Percentiles rank a stretch among this genome's conserved stretches.
phyloP scores from a whole-genome alignment of 2,888 invertebrate species.

The Andricus curvator region DNA sequence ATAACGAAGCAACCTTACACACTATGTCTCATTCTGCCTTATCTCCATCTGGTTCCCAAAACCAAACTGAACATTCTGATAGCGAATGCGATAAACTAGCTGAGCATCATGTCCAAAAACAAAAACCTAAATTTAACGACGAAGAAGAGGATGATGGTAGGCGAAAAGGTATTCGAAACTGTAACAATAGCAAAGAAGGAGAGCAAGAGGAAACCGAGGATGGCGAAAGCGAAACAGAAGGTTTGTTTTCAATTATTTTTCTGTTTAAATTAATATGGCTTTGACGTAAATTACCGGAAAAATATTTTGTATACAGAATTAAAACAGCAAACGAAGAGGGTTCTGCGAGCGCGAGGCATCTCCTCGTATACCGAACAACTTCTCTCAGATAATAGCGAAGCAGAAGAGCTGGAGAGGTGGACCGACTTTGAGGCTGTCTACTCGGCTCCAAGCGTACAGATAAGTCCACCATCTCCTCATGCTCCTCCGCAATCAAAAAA shows the following conservation, averaged over 20 bases:
- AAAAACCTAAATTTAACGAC: slow-evolving; percentile 8
- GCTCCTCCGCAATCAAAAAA: slow-evolving; percentile 60
- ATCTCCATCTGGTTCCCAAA: slow-evolving; percentile 64
- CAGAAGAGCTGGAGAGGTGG: slow-evolving; percentile 72
- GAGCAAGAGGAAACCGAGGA: slow-evolving; percentile 52
- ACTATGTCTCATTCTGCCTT: slow-evolving; percentile 68
- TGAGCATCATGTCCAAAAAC: slow-evolving; percentile 40
- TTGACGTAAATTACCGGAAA: neutral
- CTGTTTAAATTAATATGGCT: neutral
- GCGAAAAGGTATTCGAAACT: slow-evolving; percentile 42
- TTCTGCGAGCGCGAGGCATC: slow-evolving; percentile 72
- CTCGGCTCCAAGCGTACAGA: slow-evolving; percentile 64
- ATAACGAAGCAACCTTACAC: slow-evolving; percentile 64
- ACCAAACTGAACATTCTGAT: slow-evolving; percentile 39
- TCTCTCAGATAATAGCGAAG: slow-evolving; percentile 70
- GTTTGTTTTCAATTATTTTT: slow-evolving; percentile 23
- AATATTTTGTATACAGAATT: slow-evolving; percentile 5
- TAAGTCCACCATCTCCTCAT: slow-evolving; percentile 61
- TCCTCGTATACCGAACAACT: slow-evolving; percentile 75
- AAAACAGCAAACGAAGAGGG: slow-evolving; percentile 64
- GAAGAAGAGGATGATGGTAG: slow-evolving; percentile 32
- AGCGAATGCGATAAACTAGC: slow-evolving; percentile 43
- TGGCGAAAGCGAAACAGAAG: slow-evolving; percentile 52
- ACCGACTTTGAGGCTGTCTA: slow-evolving; percentile 68
- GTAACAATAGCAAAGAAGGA: slow-evolving; percentile 47